These are phyloP conservation scores for Rhodeus uyekii DNA, from an alignment of 2,797 vertebrate species.

Conservation along the genomic window DNA sequence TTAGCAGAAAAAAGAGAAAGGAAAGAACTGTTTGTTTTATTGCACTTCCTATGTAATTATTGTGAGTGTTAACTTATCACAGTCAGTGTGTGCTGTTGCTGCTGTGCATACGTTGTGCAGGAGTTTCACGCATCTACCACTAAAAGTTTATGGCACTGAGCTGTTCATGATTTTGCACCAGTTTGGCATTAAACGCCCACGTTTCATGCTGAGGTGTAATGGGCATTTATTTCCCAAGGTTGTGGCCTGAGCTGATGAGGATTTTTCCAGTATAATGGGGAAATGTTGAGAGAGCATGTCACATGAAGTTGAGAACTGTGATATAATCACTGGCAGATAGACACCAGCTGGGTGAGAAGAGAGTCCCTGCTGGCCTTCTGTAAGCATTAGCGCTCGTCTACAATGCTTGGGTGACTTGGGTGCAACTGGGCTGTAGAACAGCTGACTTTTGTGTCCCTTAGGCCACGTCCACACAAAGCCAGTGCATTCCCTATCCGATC, in stretches of 20 bases:
- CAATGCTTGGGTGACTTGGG: not conserved
- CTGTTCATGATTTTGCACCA: slow-evolving; percentile 17
- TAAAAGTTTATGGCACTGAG: slow-evolving; percentile 20
- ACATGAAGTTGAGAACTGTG: slow-evolving; percentile 19
- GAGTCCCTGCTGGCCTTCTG: slow-evolving; percentile 1
- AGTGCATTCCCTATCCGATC: too few species aligned
- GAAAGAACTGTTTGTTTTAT: not conserved
- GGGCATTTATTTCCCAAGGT: slow-evolving; percentile 33
- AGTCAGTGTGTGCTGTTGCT: not conserved
- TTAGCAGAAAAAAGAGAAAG: not conserved
- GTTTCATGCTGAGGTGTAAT: slow-evolving; percentile 45
- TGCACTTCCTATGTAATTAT: not conserved
- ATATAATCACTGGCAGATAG: slow-evolving; percentile 30
- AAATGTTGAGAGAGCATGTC: slow-evolving; percentile 32
- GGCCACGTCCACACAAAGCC: too few species aligned
- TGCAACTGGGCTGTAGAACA: not conserved
- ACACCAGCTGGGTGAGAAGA: not conserved
- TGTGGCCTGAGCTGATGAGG: slow-evolving; percentile 21
- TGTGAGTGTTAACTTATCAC: not conserved
- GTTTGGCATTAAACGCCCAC: slow-evolving; percentile 44
- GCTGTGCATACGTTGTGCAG: not conserved
- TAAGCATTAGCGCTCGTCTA: not conserved
- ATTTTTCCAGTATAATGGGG: not conserved
- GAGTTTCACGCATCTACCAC: slow-evolving; percentile 2
- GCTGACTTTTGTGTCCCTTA: not conserved